phyloP scores from a whole-genome alignment of 1,140 invertebrate species.

The Heliothis subflexa region DNA sequence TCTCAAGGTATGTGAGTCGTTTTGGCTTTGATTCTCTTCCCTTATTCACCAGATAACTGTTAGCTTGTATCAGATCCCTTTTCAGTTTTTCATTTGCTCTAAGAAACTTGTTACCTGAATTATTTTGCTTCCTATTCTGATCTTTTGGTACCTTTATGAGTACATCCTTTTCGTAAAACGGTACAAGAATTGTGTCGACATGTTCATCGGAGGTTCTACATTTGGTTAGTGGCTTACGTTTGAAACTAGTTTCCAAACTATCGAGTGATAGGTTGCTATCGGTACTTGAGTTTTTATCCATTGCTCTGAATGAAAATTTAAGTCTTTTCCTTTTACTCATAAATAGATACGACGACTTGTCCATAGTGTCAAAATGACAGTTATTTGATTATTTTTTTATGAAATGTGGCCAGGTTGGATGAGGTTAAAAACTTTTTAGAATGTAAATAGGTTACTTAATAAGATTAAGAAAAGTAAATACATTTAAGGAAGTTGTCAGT shows the following conservation, averaged over 20 bases:
- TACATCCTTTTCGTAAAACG: constrained; percentile 81
- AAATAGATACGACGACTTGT: constrained; percentile 63
- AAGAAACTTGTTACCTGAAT: constrained; percentile 46
- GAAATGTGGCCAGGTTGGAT: constrained; percentile 12
- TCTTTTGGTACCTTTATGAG: constrained; percentile 75
- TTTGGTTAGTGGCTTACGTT: constrained; percentile 60
- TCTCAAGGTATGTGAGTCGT: constrained; percentile 71
- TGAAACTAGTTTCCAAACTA: constrained; percentile 71
- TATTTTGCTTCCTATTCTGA: constrained; percentile 58
- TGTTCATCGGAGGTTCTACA: constrained; percentile 58
- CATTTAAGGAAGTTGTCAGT: background rate
- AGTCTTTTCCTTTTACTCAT: constrained; percentile 60
- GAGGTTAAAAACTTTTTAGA: background rate
- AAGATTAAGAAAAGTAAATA: background rate
- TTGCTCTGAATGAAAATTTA: constrained; percentile 50
- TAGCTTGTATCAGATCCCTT: constrained; percentile 49
- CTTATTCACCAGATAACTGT: constrained; percentile 75
- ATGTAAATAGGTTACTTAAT: background rate
- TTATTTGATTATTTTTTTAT: background rate
- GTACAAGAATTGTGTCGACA: constrained; percentile 77
- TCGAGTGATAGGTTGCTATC: constrained; percentile 73
- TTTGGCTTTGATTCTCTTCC: constrained; percentile 56
- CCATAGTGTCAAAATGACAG: constrained; percentile 54
- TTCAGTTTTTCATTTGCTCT: constrained; percentile 51
- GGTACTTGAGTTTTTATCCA: constrained; percentile 70